phyloP scores from a whole-genome alignment of 1,140 invertebrate genomes.

The Drosophila equinoxialis region DNA sequence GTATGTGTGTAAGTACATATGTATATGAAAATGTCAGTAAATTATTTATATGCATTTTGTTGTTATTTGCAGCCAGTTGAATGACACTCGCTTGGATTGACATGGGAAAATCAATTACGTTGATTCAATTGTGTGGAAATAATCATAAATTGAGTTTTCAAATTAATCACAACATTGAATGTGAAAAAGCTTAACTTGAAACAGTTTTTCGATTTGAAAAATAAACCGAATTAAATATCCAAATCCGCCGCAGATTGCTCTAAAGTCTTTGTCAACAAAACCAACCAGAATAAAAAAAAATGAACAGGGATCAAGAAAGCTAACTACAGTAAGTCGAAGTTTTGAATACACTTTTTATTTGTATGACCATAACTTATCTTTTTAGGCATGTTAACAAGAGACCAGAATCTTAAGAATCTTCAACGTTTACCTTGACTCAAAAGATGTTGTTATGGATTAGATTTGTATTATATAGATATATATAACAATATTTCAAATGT shows the following conservation, averaged over 20 bases:
- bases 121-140: conserved; percentile 74
- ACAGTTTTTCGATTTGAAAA: conserved; percentile 12
- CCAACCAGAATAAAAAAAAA: neutral
- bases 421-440: too few species aligned
- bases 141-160: conserved; percentile 71
- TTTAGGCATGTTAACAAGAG: too few species aligned
- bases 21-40: conserved; percentile 34
- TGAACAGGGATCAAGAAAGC: neutral
- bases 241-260: conserved; percentile 24
- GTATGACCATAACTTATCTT: too few species aligned
- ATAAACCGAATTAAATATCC: conserved; percentile 18
- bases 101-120: conserved; percentile 69
- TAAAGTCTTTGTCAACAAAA: neutral
- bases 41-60: conserved; percentile 32
- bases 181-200: conserved; percentile 31
- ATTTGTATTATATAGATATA: too few species aligned
- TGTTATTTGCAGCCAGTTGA: conserved; percentile 28
- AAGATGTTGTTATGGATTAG: too few species aligned
- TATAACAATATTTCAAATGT: too few species aligned
- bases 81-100: conserved; percentile 42
- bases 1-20: neutral
- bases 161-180: conserved; percentile 40
- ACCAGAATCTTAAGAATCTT: too few species aligned
- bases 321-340: neutral
- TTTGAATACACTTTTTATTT: neutral